phyloP scores from a whole-genome alignment of 2,888 invertebrate species.

The Drosophila pseudotalamancana region DNA sequence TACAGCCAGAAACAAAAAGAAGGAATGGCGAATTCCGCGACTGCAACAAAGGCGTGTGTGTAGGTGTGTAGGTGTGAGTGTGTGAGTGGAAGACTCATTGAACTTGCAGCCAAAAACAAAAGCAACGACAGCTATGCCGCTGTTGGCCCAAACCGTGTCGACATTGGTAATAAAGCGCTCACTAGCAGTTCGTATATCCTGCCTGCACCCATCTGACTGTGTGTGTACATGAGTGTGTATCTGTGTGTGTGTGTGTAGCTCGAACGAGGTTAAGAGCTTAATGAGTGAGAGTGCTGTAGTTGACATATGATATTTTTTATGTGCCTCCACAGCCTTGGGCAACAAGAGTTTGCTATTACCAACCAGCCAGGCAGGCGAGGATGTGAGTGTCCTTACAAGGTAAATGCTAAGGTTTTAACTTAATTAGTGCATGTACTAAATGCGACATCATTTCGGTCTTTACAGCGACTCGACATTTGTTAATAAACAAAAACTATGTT shows the following conservation, averaged over 20 bases:
- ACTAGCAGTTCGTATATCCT: constrained; percentile 57
- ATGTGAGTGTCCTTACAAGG: constrained; percentile 51
- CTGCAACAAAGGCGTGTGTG: constrained; percentile 18
- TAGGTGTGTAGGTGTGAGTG: constrained; percentile 5
- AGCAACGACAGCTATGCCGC: constrained; percentile 25
- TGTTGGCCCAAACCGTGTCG: constrained; percentile 46
- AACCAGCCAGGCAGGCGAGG: constrained; percentile 36
- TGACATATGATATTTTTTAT: constrained; percentile 79
- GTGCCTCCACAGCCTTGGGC: constrained; percentile 46
- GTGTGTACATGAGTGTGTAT: constrained; percentile 7
- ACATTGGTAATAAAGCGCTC: constrained; percentile 78
- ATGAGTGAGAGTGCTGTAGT: constrained; percentile 62
- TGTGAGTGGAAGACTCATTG: constrained; percentile 30
- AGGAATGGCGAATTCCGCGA: constrained; percentile 22
- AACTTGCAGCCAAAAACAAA: constrained; percentile 39
- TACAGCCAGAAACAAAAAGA: constrained; percentile 11
- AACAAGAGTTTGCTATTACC: constrained; percentile 72
- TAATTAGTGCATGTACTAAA: constrained; percentile 70
- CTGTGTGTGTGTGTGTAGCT: constrained; percentile 11
- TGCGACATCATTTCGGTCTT: constrained; percentile 45
- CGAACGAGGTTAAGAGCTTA: constrained; percentile 78
- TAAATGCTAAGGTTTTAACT: constrained; percentile 76
- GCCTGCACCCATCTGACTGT: constrained; percentile 7
- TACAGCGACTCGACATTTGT: constrained; percentile 2
- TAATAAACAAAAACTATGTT: constrained; percentile 27